Conservation (phyloP, 92 coral and sea anemone genomes). For the Pocillopora grandis region DNA sequence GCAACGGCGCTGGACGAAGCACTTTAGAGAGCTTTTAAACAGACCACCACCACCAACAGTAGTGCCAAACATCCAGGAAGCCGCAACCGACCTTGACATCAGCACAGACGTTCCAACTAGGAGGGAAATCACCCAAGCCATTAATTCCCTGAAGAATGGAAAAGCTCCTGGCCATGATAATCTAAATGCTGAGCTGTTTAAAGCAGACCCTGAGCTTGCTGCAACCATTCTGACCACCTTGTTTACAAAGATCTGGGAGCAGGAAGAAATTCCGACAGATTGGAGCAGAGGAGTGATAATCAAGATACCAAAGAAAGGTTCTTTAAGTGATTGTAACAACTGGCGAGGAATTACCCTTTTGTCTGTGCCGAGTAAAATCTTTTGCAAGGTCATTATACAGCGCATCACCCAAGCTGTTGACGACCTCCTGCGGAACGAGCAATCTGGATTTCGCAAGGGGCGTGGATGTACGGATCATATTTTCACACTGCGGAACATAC, state of each 20-base stretch:
- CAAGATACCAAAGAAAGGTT: no score
- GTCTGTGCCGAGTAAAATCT: neutral
- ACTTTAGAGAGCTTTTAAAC: slow-evolving; percentile 24
- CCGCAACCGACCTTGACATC: slow-evolving; percentile 11
- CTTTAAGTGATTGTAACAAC: no score
- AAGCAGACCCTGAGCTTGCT: slow-evolving; percentile 13
- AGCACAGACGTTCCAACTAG: neutral
- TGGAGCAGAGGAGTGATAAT: neutral
- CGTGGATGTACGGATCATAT: no score
- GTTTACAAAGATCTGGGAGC: slow-evolving; percentile 13
- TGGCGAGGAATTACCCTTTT: neutral
- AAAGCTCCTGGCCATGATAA: slow-evolving; percentile 24
- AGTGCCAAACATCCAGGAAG: slow-evolving; percentile 1
- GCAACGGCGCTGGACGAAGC: neutral
- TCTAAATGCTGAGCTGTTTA: neutral
- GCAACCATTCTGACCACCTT: slow-evolving; percentile 8
- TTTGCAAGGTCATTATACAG: neutral
- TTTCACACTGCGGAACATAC: no score
- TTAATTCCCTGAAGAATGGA: slow-evolving; percentile 7
- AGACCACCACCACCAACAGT: slow-evolving; percentile 10
- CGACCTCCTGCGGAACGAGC: no score
- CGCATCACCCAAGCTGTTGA: no score
- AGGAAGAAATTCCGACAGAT: neutral
- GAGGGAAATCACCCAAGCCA: slow-evolving; percentile 3
- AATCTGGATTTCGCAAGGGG: no score